Evolutionary conservation across 2,113 vertebrate species (phyloP).

Genomic region (Microtus montanus): DNA sequence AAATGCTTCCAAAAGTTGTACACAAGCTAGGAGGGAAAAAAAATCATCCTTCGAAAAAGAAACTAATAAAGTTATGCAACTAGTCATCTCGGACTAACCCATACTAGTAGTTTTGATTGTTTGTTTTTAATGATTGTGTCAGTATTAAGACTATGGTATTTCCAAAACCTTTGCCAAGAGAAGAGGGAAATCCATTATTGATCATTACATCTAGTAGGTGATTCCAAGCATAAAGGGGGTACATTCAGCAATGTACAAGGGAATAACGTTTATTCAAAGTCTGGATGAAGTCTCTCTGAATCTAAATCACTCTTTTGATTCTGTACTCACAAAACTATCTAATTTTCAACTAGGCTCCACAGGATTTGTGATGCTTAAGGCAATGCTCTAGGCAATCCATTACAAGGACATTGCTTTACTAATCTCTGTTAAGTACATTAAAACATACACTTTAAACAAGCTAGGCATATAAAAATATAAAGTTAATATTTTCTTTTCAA

Average conservation of each 20-base stretch:
- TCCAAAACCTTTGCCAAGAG: background rate
- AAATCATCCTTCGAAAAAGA: background rate
- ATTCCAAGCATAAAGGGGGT: background rate
- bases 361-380: background rate
- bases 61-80: background rate
- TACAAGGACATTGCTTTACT: background rate
- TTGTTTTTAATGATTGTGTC: background rate
- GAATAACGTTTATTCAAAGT: background rate
- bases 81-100: background rate
- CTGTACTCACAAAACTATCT: background rate
- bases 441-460: background rate
- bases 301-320: conserved; percentile 5
- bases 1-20: conserved; percentile 17
- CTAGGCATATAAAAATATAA: conserved; percentile 12
- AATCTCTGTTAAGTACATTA: background rate
- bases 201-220: background rate
- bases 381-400: background rate
- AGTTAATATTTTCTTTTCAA: conserved; percentile 29
- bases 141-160: background rate
- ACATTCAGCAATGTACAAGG: background rate
- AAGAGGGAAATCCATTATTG: conserved; percentile 2
- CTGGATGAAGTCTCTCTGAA: background rate
- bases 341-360: background rate
- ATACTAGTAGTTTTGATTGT: background rate
- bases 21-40: background rate